These are phyloP conservation scores for Condylura cristata DNA, from an alignment of 2,113 vertebrate species.

Conservation along the genomic window DNA sequence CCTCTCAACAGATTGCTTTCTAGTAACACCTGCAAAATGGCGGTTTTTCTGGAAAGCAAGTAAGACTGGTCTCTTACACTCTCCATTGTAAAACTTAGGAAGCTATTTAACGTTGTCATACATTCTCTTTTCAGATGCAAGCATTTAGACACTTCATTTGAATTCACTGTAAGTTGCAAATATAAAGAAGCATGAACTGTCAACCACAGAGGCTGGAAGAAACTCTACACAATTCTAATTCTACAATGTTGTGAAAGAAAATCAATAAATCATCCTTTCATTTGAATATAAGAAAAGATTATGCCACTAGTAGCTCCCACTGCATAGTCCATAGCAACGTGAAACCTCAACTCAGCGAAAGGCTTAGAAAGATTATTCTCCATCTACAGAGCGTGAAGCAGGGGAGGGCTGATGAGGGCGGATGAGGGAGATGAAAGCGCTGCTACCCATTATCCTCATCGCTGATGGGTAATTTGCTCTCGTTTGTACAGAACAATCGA, in stretches of 20 bases:
- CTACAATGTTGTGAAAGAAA: not conserved
- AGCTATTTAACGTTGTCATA: not conserved
- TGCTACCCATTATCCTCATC: not conserved
- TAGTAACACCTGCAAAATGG: not conserved
- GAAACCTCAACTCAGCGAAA: not conserved
- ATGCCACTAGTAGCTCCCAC: not conserved
- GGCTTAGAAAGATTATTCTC: not conserved
- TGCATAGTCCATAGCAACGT: not conserved
- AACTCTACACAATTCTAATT: not conserved
- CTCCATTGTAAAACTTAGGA: fast-evolving
- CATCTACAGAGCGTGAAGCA: not conserved
- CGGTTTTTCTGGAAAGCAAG: conserved; percentile 2
- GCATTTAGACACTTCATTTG: not conserved
- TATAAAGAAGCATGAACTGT: not conserved
- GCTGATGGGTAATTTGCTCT: conserved; percentile 37
- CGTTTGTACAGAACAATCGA: not conserved
- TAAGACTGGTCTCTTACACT: not conserved
- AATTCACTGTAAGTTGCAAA: not conserved
- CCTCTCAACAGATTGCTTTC: not conserved
- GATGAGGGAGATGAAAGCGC: not conserved
- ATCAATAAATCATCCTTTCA: conserved; percentile 16
- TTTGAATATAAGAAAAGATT: not conserved
- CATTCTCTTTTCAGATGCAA: not conserved
- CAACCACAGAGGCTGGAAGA: not conserved
- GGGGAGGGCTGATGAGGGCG: not conserved